Conservation (phyloP, 1,140 invertebrate species). For the Diorhabda sublineata region DNA sequence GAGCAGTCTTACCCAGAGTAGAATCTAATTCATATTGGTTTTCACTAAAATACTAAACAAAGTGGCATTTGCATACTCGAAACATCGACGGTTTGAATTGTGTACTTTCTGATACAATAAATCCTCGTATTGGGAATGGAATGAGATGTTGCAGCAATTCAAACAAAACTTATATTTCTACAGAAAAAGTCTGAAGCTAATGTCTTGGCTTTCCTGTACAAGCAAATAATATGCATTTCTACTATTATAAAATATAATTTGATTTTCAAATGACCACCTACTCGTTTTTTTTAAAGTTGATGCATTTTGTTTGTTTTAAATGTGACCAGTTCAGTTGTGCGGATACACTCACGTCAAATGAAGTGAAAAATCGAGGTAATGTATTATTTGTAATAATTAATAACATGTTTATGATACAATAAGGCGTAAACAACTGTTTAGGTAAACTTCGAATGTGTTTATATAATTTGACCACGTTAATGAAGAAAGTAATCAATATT, state of each 20-base stretch:
- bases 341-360: not conserved
- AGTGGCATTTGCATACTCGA: too few species aligned
- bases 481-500: too few species aligned
- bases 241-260: not conserved
- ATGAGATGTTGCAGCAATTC: conserved; percentile 95
- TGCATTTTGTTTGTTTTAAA: not conserved
- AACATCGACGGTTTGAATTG: too few species aligned
- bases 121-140: conserved; percentile 82
- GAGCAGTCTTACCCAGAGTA: too few species aligned
- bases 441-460: not conserved
- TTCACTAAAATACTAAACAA: too few species aligned
- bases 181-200: conserved; percentile 78
- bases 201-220: too few species aligned
- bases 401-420: too few species aligned
- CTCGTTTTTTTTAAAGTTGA: not conserved
- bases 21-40: too few species aligned
- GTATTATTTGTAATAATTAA: not conserved
- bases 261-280: not conserved
- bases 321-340: not conserved
- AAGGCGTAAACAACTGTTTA: too few species aligned
- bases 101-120: too few species aligned
- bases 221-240: too few species aligned
- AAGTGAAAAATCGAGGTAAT: not conserved
- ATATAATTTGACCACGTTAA: not conserved
- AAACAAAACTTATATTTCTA: conserved; percentile 92